Evolutionary conservation across 2,113 vertebrate genomes (phyloP).

Genomic region (Nibea albiflora): DNA sequence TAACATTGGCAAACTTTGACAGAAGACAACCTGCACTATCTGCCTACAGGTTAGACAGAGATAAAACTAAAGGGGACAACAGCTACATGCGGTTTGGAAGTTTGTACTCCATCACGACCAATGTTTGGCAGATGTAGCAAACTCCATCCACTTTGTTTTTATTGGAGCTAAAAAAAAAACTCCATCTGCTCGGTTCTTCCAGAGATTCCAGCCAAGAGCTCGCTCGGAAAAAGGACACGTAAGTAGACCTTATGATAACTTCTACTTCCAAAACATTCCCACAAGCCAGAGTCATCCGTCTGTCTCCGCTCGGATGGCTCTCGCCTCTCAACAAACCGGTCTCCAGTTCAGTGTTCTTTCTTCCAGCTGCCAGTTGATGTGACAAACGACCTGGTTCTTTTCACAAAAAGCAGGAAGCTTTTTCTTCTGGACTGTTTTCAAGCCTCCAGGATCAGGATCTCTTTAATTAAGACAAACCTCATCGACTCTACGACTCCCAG

Average conservation of each 20-base stretch:
- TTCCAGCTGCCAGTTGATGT: background rate
- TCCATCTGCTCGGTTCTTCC: conserved; percentile 1
- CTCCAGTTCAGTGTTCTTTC: background rate
- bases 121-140: background rate
- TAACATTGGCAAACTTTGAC: no score
- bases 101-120: background rate
- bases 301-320: background rate
- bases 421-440: background rate
- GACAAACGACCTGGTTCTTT: no score
- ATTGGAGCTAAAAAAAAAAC: background rate
- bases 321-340: background rate
- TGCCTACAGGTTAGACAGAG: no score
- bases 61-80: no score
- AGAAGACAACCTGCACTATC: no score
- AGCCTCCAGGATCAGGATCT: background rate
- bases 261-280: background rate
- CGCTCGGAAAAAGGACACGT: background rate
- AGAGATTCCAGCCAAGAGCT: background rate
- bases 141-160: background rate
- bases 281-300: background rate
- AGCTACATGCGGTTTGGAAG: background rate
- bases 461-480: background rate
- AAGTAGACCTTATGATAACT: background rate
- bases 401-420: background rate
- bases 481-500: no score